These are phyloP conservation scores for Zaprionus davidi DNA, from an alignment of 1,140 invertebrate species.

Conservation along the genomic window DNA sequence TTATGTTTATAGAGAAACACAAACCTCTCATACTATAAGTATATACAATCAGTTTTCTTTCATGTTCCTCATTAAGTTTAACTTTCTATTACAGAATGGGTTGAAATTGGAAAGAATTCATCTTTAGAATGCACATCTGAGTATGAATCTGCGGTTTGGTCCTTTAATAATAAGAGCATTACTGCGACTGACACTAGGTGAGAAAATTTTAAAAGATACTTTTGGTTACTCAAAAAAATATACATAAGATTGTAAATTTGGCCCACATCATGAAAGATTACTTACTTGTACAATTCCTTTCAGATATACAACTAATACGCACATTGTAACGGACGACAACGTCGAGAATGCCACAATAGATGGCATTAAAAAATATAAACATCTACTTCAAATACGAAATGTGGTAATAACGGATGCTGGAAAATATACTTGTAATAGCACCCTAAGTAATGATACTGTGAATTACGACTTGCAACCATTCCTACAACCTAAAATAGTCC, in stretches of 20 bases:
- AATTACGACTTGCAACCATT: conserved; percentile 82
- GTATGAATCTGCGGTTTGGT: conserved; percentile 83
- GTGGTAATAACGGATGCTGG: conserved; percentile 85
- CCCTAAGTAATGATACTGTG: conserved; percentile 63
- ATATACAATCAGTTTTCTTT: no score
- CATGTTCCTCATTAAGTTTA: neutral
- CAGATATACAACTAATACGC: conserved; percentile 44
- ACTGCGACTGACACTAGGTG: conserved; percentile 81
- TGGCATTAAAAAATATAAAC: conserved; percentile 55
- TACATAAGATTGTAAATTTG: neutral
- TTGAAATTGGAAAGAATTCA: conserved; percentile 83
- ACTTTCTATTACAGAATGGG: conserved; percentile 51
- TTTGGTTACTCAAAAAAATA: neutral
- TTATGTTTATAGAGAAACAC: no score
- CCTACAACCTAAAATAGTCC: conserved; percentile 84
- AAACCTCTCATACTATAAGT: no score
- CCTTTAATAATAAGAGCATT: conserved; percentile 84
- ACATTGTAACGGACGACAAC: conserved; percentile 42
- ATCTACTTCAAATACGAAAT: conserved; percentile 66
- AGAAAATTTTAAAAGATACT: neutral
- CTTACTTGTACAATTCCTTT: conserved; percentile 1
- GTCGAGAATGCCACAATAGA: conserved; percentile 28
- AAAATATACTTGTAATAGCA: conserved; percentile 85
- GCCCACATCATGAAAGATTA: neutral
- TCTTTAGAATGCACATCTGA: conserved; percentile 84